Percentiles rank a stretch among this genome's conserved stretches.
phyloP scores from a whole-genome alignment of 2,113 vertebrate species.

The Barbus barbus region DNA sequence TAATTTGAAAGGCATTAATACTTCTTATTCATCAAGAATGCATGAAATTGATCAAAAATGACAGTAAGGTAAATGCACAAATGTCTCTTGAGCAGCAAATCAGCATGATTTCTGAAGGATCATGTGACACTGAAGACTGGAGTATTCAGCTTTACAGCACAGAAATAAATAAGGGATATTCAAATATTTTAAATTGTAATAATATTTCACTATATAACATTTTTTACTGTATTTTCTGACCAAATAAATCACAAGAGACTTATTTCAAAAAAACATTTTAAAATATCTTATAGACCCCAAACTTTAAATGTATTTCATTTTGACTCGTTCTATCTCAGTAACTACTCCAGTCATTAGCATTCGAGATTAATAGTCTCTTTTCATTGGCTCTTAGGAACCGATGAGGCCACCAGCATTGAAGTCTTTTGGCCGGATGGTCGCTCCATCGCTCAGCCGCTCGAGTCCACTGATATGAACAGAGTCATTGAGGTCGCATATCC shows the following conservation, averaged over 20 bases:
- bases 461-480: constrained; percentile 80
- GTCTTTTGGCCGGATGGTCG: constrained; percentile 87
- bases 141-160: background rate
- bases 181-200: background rate
- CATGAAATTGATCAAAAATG: too few relatives aligned
- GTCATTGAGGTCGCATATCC: constrained; percentile 85
- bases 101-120: background rate
- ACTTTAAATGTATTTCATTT: background rate
- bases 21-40: too few relatives aligned
- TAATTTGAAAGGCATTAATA: too few relatives aligned
- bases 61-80: too few relatives aligned
- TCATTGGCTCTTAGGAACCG: constrained; percentile 73
- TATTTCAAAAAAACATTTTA: background rate
- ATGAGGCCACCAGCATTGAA: constrained; percentile 83
- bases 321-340: background rate
- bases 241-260: background rate
- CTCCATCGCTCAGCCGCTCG: constrained; percentile 69
- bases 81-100: background rate
- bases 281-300: background rate
- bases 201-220: background rate
- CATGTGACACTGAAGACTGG: background rate
- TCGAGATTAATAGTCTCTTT: background rate
- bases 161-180: background rate
- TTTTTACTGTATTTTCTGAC: background rate
- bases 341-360: background rate